Percentiles rank a stretch among this genome's conserved stretches.
Conservation (phyloP, 2,113 vertebrate species). For the Columbina picui region DNA sequence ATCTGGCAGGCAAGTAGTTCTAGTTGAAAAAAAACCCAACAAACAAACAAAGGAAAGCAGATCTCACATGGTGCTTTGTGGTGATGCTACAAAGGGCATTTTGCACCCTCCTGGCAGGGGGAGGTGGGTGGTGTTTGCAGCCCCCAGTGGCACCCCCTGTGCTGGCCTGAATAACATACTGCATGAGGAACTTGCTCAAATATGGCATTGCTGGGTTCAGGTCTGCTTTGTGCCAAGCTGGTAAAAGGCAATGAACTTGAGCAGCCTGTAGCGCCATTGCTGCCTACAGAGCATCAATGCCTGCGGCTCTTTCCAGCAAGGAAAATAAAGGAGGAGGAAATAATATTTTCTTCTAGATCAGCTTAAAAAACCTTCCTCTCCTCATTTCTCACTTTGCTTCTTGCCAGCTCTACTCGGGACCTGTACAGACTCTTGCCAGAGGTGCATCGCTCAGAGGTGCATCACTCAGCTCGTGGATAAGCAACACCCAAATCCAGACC, state of each 20-base stretch:
- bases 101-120: background rate
- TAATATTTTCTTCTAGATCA: background rate
- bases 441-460: background rate
- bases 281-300: accelerated
- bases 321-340: background rate
- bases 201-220: background rate
- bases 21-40: background rate
- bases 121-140: background rate
- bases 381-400: background rate
- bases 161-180: background rate
- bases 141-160: background rate
- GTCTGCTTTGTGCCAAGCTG: background rate
- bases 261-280: background rate
- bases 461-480: background rate
- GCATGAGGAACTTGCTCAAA: background rate
- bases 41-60: background rate
- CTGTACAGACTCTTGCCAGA: background rate
- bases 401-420: background rate
- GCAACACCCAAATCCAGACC: background rate
- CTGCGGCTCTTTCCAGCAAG: background rate
- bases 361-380: background rate
- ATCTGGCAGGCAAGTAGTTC: background rate
- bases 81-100: background rate
- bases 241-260: background rate
- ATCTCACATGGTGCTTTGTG: background rate